Percentiles rank a stretch among this genome's conserved stretches.
phyloP scores from a whole-genome alignment of 1,140 invertebrate genomes.

The Metaphire vulgaris region DNA sequence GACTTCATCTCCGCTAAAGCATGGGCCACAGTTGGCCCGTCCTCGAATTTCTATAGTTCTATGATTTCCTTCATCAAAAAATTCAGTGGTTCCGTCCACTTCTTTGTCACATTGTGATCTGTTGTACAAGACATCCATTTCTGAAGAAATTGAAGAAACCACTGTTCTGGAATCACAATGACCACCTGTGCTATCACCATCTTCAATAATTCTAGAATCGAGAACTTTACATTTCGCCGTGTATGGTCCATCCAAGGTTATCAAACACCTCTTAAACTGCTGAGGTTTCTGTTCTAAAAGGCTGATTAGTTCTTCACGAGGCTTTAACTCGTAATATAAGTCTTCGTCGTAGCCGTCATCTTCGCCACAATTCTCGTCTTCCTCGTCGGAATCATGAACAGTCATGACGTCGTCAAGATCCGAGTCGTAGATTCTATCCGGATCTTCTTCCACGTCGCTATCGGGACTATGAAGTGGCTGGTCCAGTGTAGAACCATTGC shows the following conservation, averaged over 20 bases:
- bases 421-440: neutral
- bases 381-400: neutral
- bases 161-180: neutral
- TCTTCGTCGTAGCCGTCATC: neutral
- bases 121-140: neutral
- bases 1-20: slow-evolving; percentile 41
- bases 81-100: neutral
- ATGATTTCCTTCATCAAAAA: neutral
- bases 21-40: slow-evolving; percentile 36
- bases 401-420: neutral
- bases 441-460: neutral
- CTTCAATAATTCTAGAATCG: neutral
- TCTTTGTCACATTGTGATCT: slow-evolving; percentile 2
- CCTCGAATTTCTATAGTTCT: slow-evolving; percentile 35
- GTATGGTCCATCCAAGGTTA: neutral
- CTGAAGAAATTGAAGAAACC: neutral
- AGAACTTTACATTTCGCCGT: neutral
- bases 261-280: neutral
- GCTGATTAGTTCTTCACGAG: neutral
- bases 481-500: neutral
- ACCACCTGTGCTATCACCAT: neutral
- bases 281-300: neutral
- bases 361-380: neutral
- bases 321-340: neutral
- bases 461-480: neutral